Evolutionary conservation across 1,140 invertebrate genomes (phyloP).

Genomic region (Ostrea edulis): DNA sequence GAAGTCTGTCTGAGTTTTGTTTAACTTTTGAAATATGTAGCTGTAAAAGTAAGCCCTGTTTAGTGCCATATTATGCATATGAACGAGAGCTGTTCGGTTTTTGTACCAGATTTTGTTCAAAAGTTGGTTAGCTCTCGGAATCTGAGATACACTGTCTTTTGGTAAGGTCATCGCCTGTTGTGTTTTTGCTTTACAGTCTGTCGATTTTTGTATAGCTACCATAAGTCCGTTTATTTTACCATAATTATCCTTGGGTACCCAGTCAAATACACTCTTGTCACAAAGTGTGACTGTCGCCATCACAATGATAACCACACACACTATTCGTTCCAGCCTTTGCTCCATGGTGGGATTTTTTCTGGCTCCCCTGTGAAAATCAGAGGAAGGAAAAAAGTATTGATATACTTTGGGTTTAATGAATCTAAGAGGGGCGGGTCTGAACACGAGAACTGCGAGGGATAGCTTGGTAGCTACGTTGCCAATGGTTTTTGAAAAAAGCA

Average conservation of each 20-base stretch:
- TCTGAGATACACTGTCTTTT: conserved; percentile 91
- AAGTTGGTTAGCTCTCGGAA: conserved; percentile 96
- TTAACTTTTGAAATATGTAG: conserved; percentile 89
- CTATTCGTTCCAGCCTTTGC: neutral
- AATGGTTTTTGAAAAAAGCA: no score
- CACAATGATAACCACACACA: neutral
- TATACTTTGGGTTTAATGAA: no score
- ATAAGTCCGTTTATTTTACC: conserved; percentile 91
- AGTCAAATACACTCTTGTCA: conserved; percentile 73
- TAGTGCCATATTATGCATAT: conserved; percentile 97
- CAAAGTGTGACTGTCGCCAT: conserved; percentile 13
- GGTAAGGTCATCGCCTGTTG: conserved; percentile 89
- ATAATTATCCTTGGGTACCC: conserved; percentile 87
- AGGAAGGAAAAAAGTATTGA: neutral
- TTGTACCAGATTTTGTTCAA: conserved; percentile 92
- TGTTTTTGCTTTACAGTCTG: conserved; percentile 91
- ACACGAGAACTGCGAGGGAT: no score
- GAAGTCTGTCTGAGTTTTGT: conserved; percentile 69
- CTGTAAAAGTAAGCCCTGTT: conserved; percentile 95
- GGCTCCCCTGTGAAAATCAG: neutral
- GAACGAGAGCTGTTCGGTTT: conserved; percentile 94
- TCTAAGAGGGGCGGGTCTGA: no score
- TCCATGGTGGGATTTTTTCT: neutral
- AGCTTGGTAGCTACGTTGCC: no score
- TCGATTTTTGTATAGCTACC: conserved; percentile 88